Base-by-base conservation (phyloP, 1,140 invertebrate genomes). In the Scaptomyza pallida region DNA sequence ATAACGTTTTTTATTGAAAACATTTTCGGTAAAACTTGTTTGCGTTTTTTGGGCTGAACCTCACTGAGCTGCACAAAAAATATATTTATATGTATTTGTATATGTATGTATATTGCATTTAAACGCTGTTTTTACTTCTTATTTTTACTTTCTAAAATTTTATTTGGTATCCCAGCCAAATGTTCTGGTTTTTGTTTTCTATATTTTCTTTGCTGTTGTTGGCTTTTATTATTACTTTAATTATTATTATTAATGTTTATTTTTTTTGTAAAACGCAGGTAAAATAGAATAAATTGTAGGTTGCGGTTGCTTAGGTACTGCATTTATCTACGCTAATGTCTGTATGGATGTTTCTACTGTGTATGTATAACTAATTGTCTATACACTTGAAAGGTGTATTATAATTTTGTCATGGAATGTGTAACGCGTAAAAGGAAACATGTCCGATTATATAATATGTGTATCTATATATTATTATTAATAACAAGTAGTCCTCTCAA, bases 1-100 rank as follows among this genome's bases (percentile, higher is more conserved):
- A 30, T 63, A 69, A 69, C 65, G 47, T 50, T 50, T 64, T 69
- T 83, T 83, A 82, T 79, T 83, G 63, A 85, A 83, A 83, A 83
- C 79, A 65, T 83, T 83, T 85, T 85, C n/a, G 72, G 85, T 82
- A 82, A 83, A 82, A 82, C 68, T 78, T 75, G 5, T 23, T 43
- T 63, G n/a, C n/a, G n/a, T 47, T 63, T 3, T 70, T 63, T 51
- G 51, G 48, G 45, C 40, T 57, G 35, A 35, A 30, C 15, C 50
- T 23, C 57, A 52, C 19, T 50, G 57, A 75, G 75, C 78, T 82
- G 75, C 79, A 83, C 78, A 82, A 83, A 83, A 80, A 85, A 4
- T 3, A 26, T 3, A 26, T 23, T 1, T 30, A 26, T 4, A 78
- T 50, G 62, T 69, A 62, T 57, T 40, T 56, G 40, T 64, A 4